A percentile compares a stretch with the other conserved stretches of the same genome.
Conservation (phyloP, 2,888 invertebrate species). For the Dryobota labecula region DNA sequence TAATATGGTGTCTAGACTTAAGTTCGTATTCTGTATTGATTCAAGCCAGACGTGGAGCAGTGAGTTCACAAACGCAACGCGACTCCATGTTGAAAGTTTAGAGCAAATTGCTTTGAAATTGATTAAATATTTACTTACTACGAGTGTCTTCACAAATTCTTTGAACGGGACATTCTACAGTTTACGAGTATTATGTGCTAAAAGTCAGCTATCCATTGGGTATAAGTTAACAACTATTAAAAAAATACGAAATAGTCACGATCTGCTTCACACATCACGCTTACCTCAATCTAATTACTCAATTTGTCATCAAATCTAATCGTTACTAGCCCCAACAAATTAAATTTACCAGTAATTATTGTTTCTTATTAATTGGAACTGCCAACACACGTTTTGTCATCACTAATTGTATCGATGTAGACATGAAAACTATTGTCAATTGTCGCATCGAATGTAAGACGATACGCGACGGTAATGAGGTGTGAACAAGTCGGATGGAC, state of each 20-base stretch:
- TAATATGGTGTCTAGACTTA: constrained; percentile 56
- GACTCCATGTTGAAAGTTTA: constrained; percentile 23
- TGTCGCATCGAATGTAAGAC: constrained; percentile 24
- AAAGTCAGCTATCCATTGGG: not conserved
- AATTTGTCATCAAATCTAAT: constrained; percentile 23
- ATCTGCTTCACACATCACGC: not conserved
- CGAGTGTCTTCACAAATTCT: constrained; percentile 1
- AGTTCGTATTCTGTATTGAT: constrained; percentile 59
- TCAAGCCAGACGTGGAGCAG: constrained; percentile 34
- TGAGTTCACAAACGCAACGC: constrained; percentile 16
- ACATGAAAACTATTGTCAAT: constrained; percentile 45
- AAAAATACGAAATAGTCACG: constrained; percentile 16
- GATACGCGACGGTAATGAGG: constrained; percentile 51
- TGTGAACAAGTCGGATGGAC: constrained; percentile 62
- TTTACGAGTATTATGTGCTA: constrained; percentile 6
- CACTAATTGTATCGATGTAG: constrained; percentile 34
- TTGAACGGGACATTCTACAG: not conserved
- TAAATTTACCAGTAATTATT: constrained; percentile 21
- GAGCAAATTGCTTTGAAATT: constrained; percentile 49
- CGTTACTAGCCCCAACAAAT: constrained; percentile 17
- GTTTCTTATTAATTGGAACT: constrained; percentile 35
- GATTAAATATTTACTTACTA: constrained; percentile 45
- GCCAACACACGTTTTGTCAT: constrained; percentile 39
- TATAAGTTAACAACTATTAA: not conserved
- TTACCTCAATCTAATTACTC: constrained; percentile 14